Evolutionary conservation across 1,140 invertebrate genomes (phyloP).

Genomic region (Camponotus pennsylvanicus): DNA sequence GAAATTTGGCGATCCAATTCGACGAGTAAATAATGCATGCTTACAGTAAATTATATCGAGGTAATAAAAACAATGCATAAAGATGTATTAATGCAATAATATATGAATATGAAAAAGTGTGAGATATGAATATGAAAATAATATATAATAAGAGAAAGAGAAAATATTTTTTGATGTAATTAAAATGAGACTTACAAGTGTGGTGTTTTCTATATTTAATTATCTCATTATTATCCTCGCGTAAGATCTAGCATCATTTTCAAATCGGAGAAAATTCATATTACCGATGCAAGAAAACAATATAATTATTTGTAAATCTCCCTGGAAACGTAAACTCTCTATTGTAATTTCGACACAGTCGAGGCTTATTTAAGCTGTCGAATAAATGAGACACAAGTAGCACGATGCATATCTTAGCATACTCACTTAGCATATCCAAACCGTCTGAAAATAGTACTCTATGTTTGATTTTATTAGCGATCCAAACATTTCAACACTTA

Average conservation of each 20-base stretch:
- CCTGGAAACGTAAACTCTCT: slow-evolving; percentile 26
- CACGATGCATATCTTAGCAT: slow-evolving; percentile 1
- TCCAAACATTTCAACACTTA: slow-evolving; percentile 6
- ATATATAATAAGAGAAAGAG: no score
- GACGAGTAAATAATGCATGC: not conserved
- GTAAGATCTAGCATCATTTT: no score
- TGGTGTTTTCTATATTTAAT: not conserved
- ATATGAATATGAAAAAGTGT: no score
- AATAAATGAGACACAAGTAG: slow-evolving; percentile 19
- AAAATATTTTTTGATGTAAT: no score
- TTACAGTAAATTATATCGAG: not conserved
- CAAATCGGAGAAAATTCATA: not conserved
- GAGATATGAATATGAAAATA: no score
- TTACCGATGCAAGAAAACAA: not conserved
- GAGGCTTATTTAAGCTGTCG: slow-evolving; percentile 17
- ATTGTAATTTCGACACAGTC: slow-evolving; percentile 15
- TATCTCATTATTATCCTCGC: not conserved
- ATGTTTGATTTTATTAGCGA: slow-evolving; percentile 21
- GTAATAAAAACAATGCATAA: not conserved
- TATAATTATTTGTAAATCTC: slow-evolving; percentile 38
- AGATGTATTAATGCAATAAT: not conserved
- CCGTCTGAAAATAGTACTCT: slow-evolving; percentile 29
- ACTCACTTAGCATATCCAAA: slow-evolving; percentile 11
- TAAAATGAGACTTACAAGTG: no score
- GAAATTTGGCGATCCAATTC: not conserved